A percentile compares a stretch with the other conserved stretches of the same genome.
These are phyloP conservation scores for Aleadryas rufinucha DNA, from an alignment of 2,113 vertebrate genomes.

Conservation along the genomic window DNA sequence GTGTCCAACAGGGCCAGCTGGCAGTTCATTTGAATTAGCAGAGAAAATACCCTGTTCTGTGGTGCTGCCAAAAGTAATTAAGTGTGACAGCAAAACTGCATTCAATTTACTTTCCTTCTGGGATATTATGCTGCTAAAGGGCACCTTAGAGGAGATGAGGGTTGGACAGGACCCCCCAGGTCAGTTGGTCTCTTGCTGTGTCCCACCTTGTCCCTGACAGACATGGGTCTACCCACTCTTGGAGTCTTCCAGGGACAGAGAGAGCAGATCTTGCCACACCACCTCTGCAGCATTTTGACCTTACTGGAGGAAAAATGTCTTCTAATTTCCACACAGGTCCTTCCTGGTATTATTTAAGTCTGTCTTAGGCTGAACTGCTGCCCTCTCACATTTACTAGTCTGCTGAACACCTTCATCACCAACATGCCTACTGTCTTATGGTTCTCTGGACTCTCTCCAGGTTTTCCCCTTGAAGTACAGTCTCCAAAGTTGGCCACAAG, in stretches of 20 bases:
- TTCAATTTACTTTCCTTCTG: neutral
- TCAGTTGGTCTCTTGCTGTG: neutral
- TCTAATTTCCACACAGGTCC: neutral
- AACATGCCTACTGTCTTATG: fast-evolving
- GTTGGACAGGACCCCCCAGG: neutral
- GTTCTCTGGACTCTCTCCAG: neutral
- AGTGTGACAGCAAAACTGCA: neutral
- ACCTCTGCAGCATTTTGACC: neutral
- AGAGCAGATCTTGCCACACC: neutral
- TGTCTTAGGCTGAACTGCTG: neutral
- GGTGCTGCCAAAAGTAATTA: constrained; percentile 18
- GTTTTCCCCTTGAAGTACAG: neutral
- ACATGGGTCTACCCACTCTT: fast-evolving
- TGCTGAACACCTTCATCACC: neutral
- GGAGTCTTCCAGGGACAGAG: neutral
- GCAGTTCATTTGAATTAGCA: neutral
- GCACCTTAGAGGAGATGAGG: neutral
- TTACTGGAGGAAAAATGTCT: neutral
- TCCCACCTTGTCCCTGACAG: neutral
- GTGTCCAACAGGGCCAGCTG: neutral
- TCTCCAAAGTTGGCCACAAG: neutral
- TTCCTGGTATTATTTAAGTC: neutral
- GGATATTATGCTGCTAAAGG: neutral
- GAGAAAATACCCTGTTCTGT: neutral
- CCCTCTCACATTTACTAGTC: neutral